These are phyloP conservation scores for Nilaparvata lugens DNA, from an alignment of 1,140 invertebrate species.

Conservation along the genomic window DNA sequence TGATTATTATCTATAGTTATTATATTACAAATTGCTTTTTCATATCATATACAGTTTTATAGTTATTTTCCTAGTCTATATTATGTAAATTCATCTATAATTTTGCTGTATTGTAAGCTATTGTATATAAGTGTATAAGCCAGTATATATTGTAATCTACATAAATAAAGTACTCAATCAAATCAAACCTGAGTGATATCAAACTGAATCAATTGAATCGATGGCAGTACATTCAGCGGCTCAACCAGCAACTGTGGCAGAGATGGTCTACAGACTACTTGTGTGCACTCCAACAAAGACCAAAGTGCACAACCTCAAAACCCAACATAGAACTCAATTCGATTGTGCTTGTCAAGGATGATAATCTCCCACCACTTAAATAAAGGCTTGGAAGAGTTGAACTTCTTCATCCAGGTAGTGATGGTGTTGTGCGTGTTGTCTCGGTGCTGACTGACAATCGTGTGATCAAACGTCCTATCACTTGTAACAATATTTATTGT, in stretches of 20 bases:
- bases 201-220: slow-evolving; percentile 19
- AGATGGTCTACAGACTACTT: slow-evolving; percentile 32
- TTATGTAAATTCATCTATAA: too few relatives aligned
- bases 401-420: background rate
- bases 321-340: background rate
- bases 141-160: too few relatives aligned
- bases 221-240: slow-evolving; percentile 25
- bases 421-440: background rate
- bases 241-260: slow-evolving; percentile 30
- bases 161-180: too few relatives aligned
- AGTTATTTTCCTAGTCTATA: too few relatives aligned
- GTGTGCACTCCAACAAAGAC: slow-evolving; percentile 21
- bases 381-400: background rate
- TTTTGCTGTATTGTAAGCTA: too few relatives aligned
- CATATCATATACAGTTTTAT: too few relatives aligned
- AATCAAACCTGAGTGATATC: slow-evolving; percentile 2
- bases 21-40: too few relatives aligned
- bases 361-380: background rate
- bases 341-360: background rate
- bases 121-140: too few relatives aligned
- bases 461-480: background rate
- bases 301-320: slow-evolving; percentile 25
- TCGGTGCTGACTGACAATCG: background rate
- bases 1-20: too few relatives aligned
- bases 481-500: too few relatives aligned